Base-by-base conservation (phyloP, 2,113 vertebrate genomes). In the Formicarius rufipectus region DNA sequence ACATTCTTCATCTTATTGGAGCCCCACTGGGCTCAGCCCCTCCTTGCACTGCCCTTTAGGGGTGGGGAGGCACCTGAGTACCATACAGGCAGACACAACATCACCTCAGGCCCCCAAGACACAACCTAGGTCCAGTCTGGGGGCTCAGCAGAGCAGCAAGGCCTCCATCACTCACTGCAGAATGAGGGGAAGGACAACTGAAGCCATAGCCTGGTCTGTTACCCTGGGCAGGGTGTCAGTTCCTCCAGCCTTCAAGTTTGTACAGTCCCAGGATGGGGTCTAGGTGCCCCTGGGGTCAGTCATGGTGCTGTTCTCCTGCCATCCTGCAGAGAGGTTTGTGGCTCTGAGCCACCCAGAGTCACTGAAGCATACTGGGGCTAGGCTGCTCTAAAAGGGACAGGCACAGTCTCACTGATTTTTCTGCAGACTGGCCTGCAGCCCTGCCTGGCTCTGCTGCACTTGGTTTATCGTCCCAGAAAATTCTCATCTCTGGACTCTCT, bases 381-480 rank as follows among this genome's bases (percentile, higher is more conserved):
- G 0, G 28, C 79, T 83, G 37, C 45, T 89, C 45, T 5, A 2
- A 33, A 33, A 37, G 25, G 20, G 23, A 86, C 55, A 49, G n/a
- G 42, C 85, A 52, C 4, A 2, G n/a, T 37, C 31, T 68, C 0
- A 0, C 40, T 6, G 1, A 35, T 2, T 0, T 37, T 3, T 4
- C 42, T 45, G 39, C 47, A 84, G 60, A 45, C 42, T 28, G 23
- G 31, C 40, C 64, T 12, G 5, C 49, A 50, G 37, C 60, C 17
- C 72, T 74, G 72, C 42, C 42, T 53, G 45, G 18, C 47, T 55
- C n/a, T 69, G 18, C 7, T 0, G 1, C 1, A 0, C 47, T 63
- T 58, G 22, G 20, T 71, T 84, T 77, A 22, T 74, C 33, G 8
- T 52, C 62, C 58, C 6, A 3, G 53, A 91, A 90, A 49, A 55